Base-by-base conservation (phyloP, 2,113 vertebrate species). In the Gila orcuttii region DNA sequence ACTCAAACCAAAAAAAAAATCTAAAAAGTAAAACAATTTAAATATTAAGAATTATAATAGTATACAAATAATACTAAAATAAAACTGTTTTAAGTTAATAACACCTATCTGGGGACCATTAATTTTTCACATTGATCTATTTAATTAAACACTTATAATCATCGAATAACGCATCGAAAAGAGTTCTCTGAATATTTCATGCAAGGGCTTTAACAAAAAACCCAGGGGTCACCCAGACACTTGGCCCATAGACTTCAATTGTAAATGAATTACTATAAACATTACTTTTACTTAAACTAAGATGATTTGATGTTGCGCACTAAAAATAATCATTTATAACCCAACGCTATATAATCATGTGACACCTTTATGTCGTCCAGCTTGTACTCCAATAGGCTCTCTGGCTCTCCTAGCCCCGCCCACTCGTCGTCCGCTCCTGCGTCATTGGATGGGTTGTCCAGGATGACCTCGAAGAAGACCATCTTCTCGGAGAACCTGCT, bases 401-500 rank as follows among this genome's bases (percentile, higher is more conserved):
- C 97, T 0, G 96, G 94, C 86, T 96, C 95, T 1, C 93, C 96
- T 0, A 96, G 90, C 28, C 95, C 96, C 0, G 90, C 90, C 96
- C 96, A 97, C 85, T 95, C 94, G 0, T 94, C 94, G 3, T 96
- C 96, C 0, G 90, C 94, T 3, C 93, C 95, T 28, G 93, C 93
- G 0, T 96, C 96, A 2, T 94, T 90, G 39, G 89, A 91, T 52
- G 91, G 90, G 1, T 88, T 88, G 47, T 95, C 95, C 5, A 94
- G 81, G 91, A 97, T 95, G 83, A 98, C 94, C 92, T 98, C 97
- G 0, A 98, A 98, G 93, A 98, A 98, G 69, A 98, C 96, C 84
- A 97, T 90, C 92, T 98, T 98, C 92, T 97, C 97, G 0, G 97
- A 97, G 91, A 97, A 97, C 66, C 93, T 95, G 87, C 97, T 98